Percentiles rank a stretch among this genome's conserved stretches.
Evolutionary conservation across 2,113 vertebrate genomes (phyloP).

Genomic region (Delphinus delphis): DNA sequence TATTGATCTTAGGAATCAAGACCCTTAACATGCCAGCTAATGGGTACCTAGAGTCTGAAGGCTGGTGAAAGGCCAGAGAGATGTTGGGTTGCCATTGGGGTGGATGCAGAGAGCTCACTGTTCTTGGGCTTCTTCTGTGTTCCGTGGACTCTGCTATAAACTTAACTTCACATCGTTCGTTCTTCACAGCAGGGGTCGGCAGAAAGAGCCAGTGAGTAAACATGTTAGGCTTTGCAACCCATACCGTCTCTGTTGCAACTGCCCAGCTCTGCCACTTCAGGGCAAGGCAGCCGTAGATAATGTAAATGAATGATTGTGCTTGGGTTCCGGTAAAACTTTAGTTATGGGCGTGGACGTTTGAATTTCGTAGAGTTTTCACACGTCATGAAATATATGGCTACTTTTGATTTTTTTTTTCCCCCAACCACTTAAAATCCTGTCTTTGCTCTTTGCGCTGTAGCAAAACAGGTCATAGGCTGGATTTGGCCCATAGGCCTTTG

Average conservation of each 20-base stretch:
- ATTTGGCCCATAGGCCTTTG: background rate
- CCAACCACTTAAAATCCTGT: background rate
- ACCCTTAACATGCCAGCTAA: background rate
- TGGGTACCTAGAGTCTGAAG: background rate
- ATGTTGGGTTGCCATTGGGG: background rate
- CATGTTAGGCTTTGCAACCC: background rate
- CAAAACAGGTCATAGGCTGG: background rate
- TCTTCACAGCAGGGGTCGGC: background rate
- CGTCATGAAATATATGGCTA: background rate
- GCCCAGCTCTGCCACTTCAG: accelerated
- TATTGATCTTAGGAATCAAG: background rate
- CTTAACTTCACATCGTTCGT: background rate
- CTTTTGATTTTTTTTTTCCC: background rate
- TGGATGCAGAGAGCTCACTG: background rate
- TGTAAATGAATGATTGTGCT: accelerated
- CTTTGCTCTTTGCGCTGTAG: background rate
- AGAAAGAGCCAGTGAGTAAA: background rate
- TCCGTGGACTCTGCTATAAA: background rate
- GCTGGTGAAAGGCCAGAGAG: background rate
- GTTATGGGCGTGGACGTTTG: background rate
- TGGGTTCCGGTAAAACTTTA: background rate
- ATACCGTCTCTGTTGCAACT: background rate
- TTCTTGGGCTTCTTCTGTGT: background rate
- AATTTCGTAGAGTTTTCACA: background rate
- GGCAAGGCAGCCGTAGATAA: accelerated